phyloP scores from a whole-genome alignment of 1,140 invertebrate species.

The Hesperophylax magnus region DNA sequence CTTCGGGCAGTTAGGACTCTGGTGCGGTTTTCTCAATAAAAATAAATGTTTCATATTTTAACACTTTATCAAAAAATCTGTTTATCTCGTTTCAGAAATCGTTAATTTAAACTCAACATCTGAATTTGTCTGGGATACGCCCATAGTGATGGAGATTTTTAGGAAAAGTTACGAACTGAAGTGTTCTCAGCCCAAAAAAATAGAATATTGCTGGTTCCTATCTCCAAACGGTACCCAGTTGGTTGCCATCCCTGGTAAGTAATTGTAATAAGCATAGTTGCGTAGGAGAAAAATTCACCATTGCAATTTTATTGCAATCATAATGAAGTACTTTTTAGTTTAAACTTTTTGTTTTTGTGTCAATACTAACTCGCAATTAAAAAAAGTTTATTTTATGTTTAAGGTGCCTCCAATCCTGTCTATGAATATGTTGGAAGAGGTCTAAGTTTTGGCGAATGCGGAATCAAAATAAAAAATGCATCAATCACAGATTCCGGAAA shows the following conservation, averaged over 20 bases:
- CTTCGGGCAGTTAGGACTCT: too few relatives aligned
- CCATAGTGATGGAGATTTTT: neutral
- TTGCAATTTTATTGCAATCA: too few relatives aligned
- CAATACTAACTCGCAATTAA: neutral
- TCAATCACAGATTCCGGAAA: constrained; percentile 31
- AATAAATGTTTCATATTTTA: too few relatives aligned
- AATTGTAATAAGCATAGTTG: neutral
- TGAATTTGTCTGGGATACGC: neutral
- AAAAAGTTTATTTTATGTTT: neutral
- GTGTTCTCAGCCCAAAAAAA: constrained; percentile 30
- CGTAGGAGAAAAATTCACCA: too few relatives aligned
- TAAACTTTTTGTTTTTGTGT: too few relatives aligned
- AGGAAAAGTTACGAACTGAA: constrained; percentile 35
- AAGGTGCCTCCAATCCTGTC: constrained; percentile 14
- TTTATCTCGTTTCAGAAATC: neutral
- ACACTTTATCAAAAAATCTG: too few relatives aligned
- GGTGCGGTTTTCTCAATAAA: too few relatives aligned
- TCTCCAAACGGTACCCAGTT: neutral
- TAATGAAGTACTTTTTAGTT: too few relatives aligned
- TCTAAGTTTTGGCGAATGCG: constrained; percentile 46
- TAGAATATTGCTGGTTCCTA: constrained; percentile 54
- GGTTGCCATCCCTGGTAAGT: constrained; percentile 38
- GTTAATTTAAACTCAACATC: neutral
- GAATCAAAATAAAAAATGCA: constrained; percentile 47
- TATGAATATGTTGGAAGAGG: constrained; percentile 52